Percentiles rank a stretch among this genome's conserved stretches.
phyloP scores from a whole-genome alignment of 1,140 invertebrate genomes.

The Heliconius hewitsoni region DNA sequence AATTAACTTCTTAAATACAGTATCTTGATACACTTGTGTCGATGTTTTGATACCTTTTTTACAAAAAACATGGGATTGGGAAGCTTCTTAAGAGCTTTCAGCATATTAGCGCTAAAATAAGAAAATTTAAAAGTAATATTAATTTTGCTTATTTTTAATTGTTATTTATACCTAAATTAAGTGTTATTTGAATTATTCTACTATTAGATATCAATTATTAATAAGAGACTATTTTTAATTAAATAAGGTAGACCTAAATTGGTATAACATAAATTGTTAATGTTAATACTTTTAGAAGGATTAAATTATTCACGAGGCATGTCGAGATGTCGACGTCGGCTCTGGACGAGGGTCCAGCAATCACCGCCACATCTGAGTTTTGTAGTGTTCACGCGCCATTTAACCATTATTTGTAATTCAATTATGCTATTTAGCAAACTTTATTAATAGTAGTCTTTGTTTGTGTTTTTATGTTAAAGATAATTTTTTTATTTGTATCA shows the following conservation, averaged over 20 bases:
- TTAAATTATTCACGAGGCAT: background rate
- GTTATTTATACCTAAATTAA: too few species aligned
- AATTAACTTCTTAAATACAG: too few species aligned
- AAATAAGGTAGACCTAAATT: background rate
- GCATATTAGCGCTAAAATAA: too few species aligned
- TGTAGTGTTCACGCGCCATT: background rate
- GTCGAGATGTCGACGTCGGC: background rate
- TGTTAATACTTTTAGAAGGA: conserved; percentile 1
- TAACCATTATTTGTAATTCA: conserved; percentile 1
- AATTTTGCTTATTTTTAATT: too few species aligned
- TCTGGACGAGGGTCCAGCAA: conserved; percentile 7
- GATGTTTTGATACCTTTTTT: too few species aligned
- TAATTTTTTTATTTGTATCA: background rate
- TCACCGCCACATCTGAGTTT: background rate
- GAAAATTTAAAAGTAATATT: too few species aligned
- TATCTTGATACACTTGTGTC: too few species aligned
- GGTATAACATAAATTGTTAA: background rate
- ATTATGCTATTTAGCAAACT: background rate
- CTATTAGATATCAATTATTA: too few species aligned
- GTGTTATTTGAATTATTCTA: too few species aligned
- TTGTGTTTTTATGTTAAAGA: background rate
- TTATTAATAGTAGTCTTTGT: background rate
- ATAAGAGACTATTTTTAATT: too few species aligned
- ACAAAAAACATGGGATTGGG: too few species aligned
- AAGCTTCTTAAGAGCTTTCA: too few species aligned